Evolutionary conservation across 2,113 vertebrate genomes (phyloP), one percentile per base, ranked within the genome.

Genomic region (Clinocottus analis): DNA sequence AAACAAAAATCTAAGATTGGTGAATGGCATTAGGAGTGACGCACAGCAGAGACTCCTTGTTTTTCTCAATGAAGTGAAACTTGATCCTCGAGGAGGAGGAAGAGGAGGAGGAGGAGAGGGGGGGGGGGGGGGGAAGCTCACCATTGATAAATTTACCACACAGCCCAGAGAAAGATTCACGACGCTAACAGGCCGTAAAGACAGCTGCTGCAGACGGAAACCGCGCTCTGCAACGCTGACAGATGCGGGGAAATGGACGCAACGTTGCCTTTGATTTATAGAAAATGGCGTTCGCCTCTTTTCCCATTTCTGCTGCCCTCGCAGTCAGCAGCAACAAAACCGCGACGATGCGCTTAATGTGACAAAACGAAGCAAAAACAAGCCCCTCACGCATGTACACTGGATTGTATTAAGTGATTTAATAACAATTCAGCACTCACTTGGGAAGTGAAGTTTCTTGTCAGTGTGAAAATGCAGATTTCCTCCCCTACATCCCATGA

Each of bases 51-150:
- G 45, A n/a, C 78, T 82, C 74, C 86, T 94, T 93, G 90, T 93
- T 95, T 95, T 94, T 93, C 86, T 93, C 93, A 95, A 94, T 95
- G 93, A 91, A 95, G 85, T 94, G 94, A 92, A 95, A 95, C 88
- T 83, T 85, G 93, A 95, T 90, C 90, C 83, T 62, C 13, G 17
- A 12, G 71, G 2, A 19, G 43, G 13, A 37, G 53, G 51, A 11
- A 0, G 19, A 2, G n/a, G 9, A 7, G 3, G 2, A 1, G 5
- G 3, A 3, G 7, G 41, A 4, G 7, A 1, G 2, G 1, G 5
- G 3, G 4, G 7, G 41, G 5, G 7, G 2, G 4, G 8, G 3
- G 5, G 3, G 13, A n/a, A 33, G 64, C 49, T 67, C 64, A 33
- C 90, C 94, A 93, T 92, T 93, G 89, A 94, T 63, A 92, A 86